Percentiles rank a stretch among this genome's conserved stretches.
These are phyloP conservation scores for Lydus trimaculatus DNA, from an alignment of 2,888 invertebrate species.

Conservation along the genomic window DNA sequence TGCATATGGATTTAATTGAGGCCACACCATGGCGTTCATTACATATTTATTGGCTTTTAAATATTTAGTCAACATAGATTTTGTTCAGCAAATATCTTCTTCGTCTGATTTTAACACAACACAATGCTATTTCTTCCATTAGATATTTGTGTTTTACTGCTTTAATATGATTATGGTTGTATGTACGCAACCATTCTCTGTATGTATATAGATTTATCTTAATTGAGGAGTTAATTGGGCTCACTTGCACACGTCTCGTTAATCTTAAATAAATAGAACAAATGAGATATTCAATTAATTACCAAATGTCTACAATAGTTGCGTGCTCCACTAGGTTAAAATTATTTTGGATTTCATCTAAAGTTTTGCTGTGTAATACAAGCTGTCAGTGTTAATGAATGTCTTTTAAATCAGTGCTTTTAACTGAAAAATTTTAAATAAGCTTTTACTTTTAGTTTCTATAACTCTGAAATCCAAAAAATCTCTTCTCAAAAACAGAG, in stretches of 20 bases:
- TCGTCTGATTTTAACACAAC: background rate
- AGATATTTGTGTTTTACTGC: background rate
- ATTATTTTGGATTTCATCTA: background rate
- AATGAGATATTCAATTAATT: slow-evolving; percentile 16
- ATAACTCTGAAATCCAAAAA: background rate
- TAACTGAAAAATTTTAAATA: slow-evolving; percentile 18
- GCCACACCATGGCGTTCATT: background rate
- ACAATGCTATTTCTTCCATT: background rate
- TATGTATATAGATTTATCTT: slow-evolving; percentile 5
- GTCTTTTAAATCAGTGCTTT: slow-evolving; percentile 24
- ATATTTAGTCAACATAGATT: slow-evolving; percentile 11
- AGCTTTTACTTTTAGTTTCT: background rate
- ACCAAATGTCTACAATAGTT: slow-evolving; percentile 16
- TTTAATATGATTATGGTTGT: background rate
- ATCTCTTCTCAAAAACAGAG: too few species aligned
- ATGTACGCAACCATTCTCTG: background rate
- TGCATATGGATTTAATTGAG: slow-evolving; percentile 17
- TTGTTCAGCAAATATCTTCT: background rate
- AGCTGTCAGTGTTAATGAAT: slow-evolving; percentile 23
- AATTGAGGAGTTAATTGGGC: slow-evolving; percentile 9
- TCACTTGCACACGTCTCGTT: slow-evolving; percentile 8
- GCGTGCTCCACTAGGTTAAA: background rate
- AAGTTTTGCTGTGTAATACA: slow-evolving; percentile 17
- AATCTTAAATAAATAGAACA: slow-evolving; percentile 9
- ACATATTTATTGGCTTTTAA: slow-evolving; percentile 23